Base-by-base conservation (phyloP, 1,140 invertebrate genomes). In the Paraescarpia echinospica region DNA sequence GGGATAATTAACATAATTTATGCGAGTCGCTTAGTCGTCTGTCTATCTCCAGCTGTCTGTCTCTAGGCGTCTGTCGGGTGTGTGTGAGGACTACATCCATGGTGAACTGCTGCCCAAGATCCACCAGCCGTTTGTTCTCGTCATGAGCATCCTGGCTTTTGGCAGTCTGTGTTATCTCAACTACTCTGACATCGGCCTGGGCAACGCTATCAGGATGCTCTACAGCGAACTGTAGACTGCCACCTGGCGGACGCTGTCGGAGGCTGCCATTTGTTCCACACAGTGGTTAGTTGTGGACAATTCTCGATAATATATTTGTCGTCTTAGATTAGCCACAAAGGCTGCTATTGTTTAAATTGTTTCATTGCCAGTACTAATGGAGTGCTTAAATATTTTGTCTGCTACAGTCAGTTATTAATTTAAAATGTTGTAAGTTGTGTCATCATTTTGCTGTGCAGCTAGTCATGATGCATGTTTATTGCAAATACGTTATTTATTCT, bases 121-220 rank as follows among this genome's bases (percentile, higher is more conserved):
- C 35, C 97, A 97, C 27, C 95, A 98, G 89, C 96, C 96, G 9
- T 93, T 97, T 0, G 97, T 99, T 2, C 97, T 98, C 94, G 93
- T 97, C 0, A 89, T 99, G 0, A 98, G 98, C 33, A 97, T 97
- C n/a, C 95, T 97, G 0, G 98, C 98, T 0, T 97, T 99, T 41
- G 98, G 98, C 92, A 98, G 98, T 35, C 96, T 99, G 0, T 97
- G 98, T 94, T 98, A 99, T 95, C 97, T 98, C 94, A 98, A 98
- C 95, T 98, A 98, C 95, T 97, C 98, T 95, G 98, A 98, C 95
- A 97, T 98, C 92, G 99, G 99, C 51, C 96, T 99, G 92, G 97
- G 97, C 77, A 97, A 97, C 94, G 97, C 98, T 22, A 96, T 99
- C 35, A 35, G 91, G n/a, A 35, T 91, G 34, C 34, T 91, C 33